Percentiles rank a stretch among this genome's conserved stretches.
Evolutionary conservation across 2,888 invertebrate species (phyloP).

Genomic region (Standfussiana lucernea): DNA sequence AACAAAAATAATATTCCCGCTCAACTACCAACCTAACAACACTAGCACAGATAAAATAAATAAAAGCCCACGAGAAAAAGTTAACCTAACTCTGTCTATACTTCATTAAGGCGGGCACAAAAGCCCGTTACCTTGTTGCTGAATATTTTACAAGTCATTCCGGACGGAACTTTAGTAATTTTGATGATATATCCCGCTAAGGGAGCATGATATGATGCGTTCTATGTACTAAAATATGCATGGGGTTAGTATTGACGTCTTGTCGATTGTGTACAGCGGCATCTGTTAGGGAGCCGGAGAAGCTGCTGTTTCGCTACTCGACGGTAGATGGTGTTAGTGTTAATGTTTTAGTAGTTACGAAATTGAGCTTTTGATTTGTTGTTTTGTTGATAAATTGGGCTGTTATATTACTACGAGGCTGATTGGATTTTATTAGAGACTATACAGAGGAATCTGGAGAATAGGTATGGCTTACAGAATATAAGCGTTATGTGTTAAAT

Average conservation of each 20-base stretch:
- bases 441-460: not conserved
- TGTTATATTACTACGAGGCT: not conserved
- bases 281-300: constrained; percentile 72
- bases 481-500: not conserved
- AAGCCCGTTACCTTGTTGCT: constrained; percentile 85
- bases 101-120: constrained; percentile 86
- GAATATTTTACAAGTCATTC: constrained; percentile 88
- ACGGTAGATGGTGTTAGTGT: constrained; percentile 70
- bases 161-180: constrained; percentile 82
- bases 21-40: constrained; percentile 63
- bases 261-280: constrained; percentile 75
- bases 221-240: constrained; percentile 83
- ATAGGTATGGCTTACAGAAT: too few relatives aligned
- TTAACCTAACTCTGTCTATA: constrained; percentile 73
- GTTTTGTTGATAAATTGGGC: constrained; percentile 22
- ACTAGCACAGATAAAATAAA: constrained; percentile 67
- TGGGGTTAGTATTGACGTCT: constrained; percentile 82
- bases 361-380: constrained; percentile 33
- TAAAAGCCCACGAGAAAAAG: constrained; percentile 66
- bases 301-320: constrained; percentile 68
- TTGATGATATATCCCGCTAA: constrained; percentile 83
- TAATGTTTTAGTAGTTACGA: constrained; percentile 44
- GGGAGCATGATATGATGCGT: constrained; percentile 84
- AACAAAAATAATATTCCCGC: constrained; percentile 48
- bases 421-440: not conserved